A percentile compares a stretch with the other conserved stretches of the same genome.
These are phyloP conservation scores for Esox niger DNA, from an alignment of 2,113 vertebrate genomes.

Conservation along the genomic window DNA sequence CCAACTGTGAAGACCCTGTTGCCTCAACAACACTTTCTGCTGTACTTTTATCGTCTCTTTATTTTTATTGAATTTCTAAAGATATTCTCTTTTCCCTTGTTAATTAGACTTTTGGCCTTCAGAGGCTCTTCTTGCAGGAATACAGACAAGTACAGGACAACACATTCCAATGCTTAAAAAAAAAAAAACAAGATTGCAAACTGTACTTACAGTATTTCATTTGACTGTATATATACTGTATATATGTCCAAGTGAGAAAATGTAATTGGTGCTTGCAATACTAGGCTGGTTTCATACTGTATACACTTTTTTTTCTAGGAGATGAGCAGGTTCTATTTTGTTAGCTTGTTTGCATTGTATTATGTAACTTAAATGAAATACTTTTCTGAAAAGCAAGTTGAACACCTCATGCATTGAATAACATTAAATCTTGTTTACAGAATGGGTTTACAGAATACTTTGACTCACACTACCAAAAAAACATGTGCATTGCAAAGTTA, in stretches of 20 bases:
- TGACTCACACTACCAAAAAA: neutral
- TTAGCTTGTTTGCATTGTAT: constrained; percentile 72
- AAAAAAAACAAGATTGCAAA: constrained; percentile 48
- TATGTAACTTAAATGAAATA: constrained; percentile 63
- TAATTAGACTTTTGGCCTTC: constrained; percentile 46
- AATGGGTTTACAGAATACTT: neutral
- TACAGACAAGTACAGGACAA: constrained; percentile 50
- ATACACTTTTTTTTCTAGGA: constrained; percentile 87
- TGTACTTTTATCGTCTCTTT: constrained; percentile 51
- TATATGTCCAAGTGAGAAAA: constrained; percentile 64
- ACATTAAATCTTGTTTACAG: constrained; percentile 25
- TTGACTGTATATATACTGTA: constrained; percentile 67
- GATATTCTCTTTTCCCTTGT: constrained; percentile 35
- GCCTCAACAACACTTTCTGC: constrained; percentile 26
- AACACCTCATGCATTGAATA: constrained; percentile 23
- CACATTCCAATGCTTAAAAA: constrained; percentile 74
- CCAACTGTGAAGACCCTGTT: constrained; percentile 79
- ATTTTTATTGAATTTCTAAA: constrained; percentile 46
- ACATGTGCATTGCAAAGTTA: too few species aligned
- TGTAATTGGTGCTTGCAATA: constrained; percentile 55
- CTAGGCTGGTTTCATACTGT: constrained; percentile 86
- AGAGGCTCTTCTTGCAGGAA: constrained; percentile 47
- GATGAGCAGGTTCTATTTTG: constrained; percentile 86
- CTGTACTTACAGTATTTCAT: constrained; percentile 60
- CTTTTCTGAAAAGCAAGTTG: constrained; percentile 58